Conservation (phyloP, 2,888 invertebrate species). For the Nomada fabriciana region DNA sequence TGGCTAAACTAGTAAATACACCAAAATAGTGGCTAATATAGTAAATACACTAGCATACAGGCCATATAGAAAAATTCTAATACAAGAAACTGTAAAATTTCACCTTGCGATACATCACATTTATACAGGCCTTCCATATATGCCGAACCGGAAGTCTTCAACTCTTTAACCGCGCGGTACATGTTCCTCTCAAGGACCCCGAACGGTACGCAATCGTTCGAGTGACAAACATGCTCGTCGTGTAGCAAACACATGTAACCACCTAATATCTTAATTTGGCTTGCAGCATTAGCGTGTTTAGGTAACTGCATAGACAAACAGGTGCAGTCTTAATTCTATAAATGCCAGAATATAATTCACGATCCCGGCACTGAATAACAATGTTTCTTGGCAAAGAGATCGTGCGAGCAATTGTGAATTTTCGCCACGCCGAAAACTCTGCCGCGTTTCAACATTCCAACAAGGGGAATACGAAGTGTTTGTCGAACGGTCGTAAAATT, state of each 20-base stretch:
- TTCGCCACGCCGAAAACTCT: background rate
- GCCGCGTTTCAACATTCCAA: background rate
- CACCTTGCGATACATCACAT: background rate
- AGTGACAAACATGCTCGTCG: background rate
- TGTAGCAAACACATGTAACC: background rate
- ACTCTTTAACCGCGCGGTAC: background rate
- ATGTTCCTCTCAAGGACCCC: background rate
- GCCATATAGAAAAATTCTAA: too few relatives aligned
- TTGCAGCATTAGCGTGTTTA: background rate
- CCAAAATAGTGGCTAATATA: too few relatives aligned
- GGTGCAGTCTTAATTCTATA: slow-evolving; percentile 5
- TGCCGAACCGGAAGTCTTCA: background rate
- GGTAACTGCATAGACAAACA: slow-evolving; percentile 24
- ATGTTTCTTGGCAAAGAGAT: background rate
- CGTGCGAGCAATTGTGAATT: background rate
- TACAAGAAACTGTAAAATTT: background rate
- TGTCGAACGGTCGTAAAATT: background rate
- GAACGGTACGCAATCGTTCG: background rate
- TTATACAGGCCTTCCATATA: too few relatives aligned
- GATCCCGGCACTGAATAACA: background rate
- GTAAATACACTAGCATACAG: too few relatives aligned
- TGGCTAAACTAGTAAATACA: too few relatives aligned
- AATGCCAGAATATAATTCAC: slow-evolving; percentile 7
- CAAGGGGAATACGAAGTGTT: background rate
- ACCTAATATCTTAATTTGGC: background rate